These are phyloP conservation scores for Patella ulyssiponensis DNA, from an alignment of 2,888 invertebrate genomes.

Conservation along the genomic window DNA sequence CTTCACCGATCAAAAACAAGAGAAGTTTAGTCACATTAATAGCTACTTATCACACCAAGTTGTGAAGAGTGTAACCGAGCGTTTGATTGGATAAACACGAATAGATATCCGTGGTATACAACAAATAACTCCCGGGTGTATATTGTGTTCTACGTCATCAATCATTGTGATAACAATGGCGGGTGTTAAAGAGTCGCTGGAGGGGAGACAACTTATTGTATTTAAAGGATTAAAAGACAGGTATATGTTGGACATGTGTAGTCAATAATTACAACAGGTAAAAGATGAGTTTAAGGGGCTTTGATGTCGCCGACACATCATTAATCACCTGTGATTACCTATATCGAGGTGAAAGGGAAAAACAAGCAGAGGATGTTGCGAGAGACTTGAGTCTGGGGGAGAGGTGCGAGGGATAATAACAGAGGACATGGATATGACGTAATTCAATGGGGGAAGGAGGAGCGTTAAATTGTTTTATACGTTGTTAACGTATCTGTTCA, in stretches of 20 bases:
- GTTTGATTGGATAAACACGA: slow-evolving; percentile 9
- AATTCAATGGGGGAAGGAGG: too few species aligned
- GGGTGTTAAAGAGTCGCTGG: slow-evolving; percentile 1
- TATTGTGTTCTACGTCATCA: slow-evolving; percentile 11
- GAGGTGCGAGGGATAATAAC: not conserved
- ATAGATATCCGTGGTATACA: slow-evolving; percentile 4
- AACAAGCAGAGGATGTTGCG: not conserved
- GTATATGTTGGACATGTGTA: slow-evolving; percentile 1
- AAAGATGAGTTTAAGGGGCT: slow-evolving; percentile 1
- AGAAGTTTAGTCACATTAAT: not conserved
- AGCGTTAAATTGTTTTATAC: too few species aligned
- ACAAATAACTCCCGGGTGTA: not conserved
- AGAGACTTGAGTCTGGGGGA: not conserved
- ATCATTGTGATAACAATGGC: not conserved
- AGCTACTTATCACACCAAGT: not conserved
- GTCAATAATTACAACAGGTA: not conserved
- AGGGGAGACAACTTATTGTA: slow-evolving; percentile 3
- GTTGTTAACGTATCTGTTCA: too few species aligned
- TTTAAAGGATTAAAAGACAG: not conserved
- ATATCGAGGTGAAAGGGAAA: not conserved
- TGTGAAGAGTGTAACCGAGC: slow-evolving; percentile 4
- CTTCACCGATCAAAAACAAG: too few species aligned
- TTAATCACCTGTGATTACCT: slow-evolving; percentile 1
- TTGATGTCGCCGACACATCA: not conserved
- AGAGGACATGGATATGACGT: too few species aligned